Conservation (phyloP, 2,113 vertebrate genomes). For the Peromyscus maniculatus region DNA sequence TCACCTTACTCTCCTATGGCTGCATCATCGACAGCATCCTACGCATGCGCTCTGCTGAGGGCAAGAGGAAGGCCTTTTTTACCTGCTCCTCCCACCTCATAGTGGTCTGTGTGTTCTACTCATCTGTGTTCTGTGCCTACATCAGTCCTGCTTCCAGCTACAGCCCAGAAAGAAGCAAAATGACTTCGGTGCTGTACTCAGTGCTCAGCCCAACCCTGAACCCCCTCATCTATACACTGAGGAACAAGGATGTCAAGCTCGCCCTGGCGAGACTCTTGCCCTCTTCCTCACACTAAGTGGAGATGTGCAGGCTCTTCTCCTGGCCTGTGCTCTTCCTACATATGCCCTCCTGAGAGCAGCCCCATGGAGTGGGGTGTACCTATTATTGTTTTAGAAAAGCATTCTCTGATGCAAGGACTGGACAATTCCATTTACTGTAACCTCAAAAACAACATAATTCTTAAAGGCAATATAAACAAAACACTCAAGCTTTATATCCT, state of each 20-base stretch:
- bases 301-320: not conserved
- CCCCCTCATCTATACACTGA: conserved; percentile 30
- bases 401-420: not conserved
- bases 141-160: conserved; percentile 4
- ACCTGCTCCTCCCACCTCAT: conserved; percentile 53
- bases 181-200: not conserved
- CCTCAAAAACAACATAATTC: not conserved
- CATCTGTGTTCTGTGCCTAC: conserved; percentile 39
- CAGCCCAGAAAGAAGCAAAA: conserved; percentile 27
- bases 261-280: not conserved
- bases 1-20: not conserved
- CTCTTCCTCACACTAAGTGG: not conserved
- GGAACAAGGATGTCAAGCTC: not conserved
- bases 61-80: conserved; percentile 32
- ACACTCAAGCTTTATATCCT: not conserved
- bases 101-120: conserved; percentile 8
- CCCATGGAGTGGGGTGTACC: no score
- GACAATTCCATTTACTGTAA: not conserved
- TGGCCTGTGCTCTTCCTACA: not conserved
- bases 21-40: not conserved
- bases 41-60: not conserved
- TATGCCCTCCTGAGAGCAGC: not conserved
- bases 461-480: not conserved
- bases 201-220: conserved; percentile 27
- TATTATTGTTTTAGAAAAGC: not conserved